These are phyloP conservation scores for Dasypolia templi DNA, from an alignment of 2,888 invertebrate species.

Conservation along the genomic window DNA sequence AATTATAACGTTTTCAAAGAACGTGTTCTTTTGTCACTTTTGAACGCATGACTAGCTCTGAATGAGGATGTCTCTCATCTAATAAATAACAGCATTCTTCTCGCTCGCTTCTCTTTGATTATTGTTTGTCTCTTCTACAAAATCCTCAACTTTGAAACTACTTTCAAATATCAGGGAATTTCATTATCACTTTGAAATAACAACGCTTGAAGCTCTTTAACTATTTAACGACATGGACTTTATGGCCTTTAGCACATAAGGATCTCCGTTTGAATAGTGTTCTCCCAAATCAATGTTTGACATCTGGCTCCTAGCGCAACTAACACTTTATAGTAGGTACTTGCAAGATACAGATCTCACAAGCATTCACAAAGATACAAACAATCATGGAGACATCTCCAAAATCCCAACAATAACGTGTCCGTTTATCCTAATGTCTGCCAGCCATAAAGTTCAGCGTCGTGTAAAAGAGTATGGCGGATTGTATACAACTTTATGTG, in stretches of 20 bases:
- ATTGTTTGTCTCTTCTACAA: neutral
- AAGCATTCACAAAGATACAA: slow-evolving; percentile 19
- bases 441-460: slow-evolving; percentile 47
- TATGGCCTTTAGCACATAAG: slow-evolving; percentile 2
- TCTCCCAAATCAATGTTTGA: neutral
- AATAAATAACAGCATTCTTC: slow-evolving; percentile 15
- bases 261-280: slow-evolving; percentile 7
- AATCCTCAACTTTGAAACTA: slow-evolving; percentile 17
- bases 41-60: slow-evolving; percentile 31
- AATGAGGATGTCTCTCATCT: slow-evolving; percentile 7
- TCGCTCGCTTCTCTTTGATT: neutral
- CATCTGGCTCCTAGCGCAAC: slow-evolving; percentile 18
- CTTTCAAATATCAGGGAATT: neutral
- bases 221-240: slow-evolving; percentile 22
- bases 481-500: slow-evolving; percentile 49
- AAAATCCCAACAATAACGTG: slow-evolving; percentile 33
- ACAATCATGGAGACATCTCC: slow-evolving; percentile 35
- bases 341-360: neutral
- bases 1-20: slow-evolving; percentile 1
- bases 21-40: slow-evolving; percentile 12
- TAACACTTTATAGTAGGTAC: neutral
- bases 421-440: slow-evolving; percentile 53
- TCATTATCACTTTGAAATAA: slow-evolving; percentile 17
- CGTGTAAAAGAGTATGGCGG: slow-evolving; percentile 51
- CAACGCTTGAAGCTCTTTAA: slow-evolving; percentile 19